A percentile compares a stretch with the other conserved stretches of the same genome.
These are phyloP conservation scores for Protomyctophum bolini DNA, from an alignment of 2,113 vertebrate genomes.

Conservation along the genomic window DNA sequence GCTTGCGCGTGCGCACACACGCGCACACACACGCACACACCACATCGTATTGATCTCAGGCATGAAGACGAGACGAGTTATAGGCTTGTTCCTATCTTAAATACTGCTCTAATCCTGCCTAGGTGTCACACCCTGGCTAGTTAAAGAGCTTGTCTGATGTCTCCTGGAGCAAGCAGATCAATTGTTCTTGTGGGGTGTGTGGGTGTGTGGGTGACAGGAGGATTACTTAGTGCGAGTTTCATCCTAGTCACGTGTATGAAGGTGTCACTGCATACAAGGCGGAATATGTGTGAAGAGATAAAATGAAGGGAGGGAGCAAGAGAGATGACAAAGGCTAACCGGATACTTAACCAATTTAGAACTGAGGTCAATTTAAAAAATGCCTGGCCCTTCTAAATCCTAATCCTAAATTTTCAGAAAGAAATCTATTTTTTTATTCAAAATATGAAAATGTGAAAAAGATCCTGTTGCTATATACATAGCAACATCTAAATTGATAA, in stretches of 20 bases:
- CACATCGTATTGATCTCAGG: constrained; percentile 22
- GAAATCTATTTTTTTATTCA: too few relatives aligned
- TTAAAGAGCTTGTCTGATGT: constrained; percentile 39
- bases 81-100: constrained; percentile 35
- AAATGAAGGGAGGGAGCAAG: constrained; percentile 33
- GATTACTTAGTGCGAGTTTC: constrained; percentile 26
- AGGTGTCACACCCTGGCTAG: not conserved
- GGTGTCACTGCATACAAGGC: not conserved
- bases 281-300: too few relatives aligned
- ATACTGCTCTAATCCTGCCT: constrained; percentile 6
- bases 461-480: too few relatives aligned
- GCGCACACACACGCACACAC: not conserved
- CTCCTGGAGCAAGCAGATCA: constrained; percentile 32
- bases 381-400: too few relatives aligned
- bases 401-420: too few relatives aligned
- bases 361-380: too few relatives aligned
- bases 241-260: not conserved
- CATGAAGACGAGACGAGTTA: constrained; percentile 17
- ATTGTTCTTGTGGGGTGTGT: constrained; percentile 36
- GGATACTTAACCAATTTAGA: constrained; percentile 1
- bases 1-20: not conserved
- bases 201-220: constrained; percentile 9
- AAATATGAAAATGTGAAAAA: too few relatives aligned
- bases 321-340: constrained; percentile 21
- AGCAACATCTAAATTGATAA: too few relatives aligned